Conservation (phyloP, 2,797 vertebrate species). For the Eulemur mongoz region DNA sequence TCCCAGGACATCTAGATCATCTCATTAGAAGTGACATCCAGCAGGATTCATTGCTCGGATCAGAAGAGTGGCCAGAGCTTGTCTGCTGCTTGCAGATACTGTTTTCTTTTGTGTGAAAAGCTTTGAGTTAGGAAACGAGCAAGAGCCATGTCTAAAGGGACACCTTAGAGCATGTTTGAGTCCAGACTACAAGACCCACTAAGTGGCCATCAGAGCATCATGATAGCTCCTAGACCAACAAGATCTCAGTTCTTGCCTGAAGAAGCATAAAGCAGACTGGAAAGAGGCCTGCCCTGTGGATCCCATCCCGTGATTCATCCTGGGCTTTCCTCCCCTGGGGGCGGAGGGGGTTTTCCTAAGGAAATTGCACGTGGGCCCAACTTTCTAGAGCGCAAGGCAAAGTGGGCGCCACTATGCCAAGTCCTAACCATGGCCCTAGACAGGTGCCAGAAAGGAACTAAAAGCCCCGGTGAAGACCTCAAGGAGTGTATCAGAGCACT, state of each 20-base stretch:
- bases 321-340: background rate
- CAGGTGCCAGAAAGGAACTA: background rate
- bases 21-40: background rate
- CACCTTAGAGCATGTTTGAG: background rate
- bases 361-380: background rate
- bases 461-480: background rate
- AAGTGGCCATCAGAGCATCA: background rate
- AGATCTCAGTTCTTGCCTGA: background rate
- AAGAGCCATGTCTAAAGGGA: background rate
- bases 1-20: background rate
- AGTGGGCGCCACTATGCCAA: background rate
- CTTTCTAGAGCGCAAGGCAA: background rate
- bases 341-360: slow-evolving; percentile 8
- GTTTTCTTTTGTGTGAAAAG: slow-evolving; percentile 28
- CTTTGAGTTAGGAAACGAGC: background rate
- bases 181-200: background rate
- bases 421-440: background rate
- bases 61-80: background rate
- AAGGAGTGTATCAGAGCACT: background rate
- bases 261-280: background rate
- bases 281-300: background rate
- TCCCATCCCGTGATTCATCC: background rate
- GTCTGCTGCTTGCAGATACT: background rate
- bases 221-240: background rate
- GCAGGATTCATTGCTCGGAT: background rate